A percentile compares a stretch with the other conserved stretches of the same genome.
Conservation (phyloP, 2,113 vertebrate species). For the Taxidea taxus region DNA sequence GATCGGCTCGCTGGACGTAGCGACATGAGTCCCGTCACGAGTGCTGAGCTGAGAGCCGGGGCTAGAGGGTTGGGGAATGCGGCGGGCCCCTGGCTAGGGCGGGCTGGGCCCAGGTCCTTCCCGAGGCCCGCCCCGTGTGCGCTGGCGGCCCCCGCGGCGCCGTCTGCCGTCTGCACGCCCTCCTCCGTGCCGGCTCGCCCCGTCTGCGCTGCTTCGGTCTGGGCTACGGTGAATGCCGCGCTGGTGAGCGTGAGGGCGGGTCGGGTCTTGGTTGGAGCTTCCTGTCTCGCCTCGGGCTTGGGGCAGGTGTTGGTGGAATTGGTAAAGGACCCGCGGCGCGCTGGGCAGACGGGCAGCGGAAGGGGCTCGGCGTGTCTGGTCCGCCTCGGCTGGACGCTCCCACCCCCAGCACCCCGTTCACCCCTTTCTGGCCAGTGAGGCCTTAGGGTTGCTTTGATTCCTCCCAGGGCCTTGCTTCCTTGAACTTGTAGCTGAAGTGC, state of each 20-base stretch:
- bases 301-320: not conserved
- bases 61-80: not conserved
- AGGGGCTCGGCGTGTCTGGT: not conserved
- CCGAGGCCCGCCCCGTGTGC: no score
- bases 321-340: not conserved
- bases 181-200: not conserved
- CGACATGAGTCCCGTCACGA: not conserved
- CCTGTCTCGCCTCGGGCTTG: no score
- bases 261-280: not conserved
- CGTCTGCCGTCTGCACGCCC: no score
- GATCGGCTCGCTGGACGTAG: not conserved
- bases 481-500: not conserved
- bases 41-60: not conserved
- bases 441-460: not conserved
- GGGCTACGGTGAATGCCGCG: not conserved
- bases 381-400: not conserved
- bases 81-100: not conserved
- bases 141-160: not conserved
- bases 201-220: fast-evolving
- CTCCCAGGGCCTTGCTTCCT: not conserved
- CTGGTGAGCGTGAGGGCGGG: not conserved
- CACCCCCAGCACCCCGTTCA: fast-evolving
- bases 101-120: not conserved
- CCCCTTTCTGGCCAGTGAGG: not conserved
- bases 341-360: no score